Conservation (phyloP, 2,113 vertebrate genomes). For the Sebastes schlegelii region DNA sequence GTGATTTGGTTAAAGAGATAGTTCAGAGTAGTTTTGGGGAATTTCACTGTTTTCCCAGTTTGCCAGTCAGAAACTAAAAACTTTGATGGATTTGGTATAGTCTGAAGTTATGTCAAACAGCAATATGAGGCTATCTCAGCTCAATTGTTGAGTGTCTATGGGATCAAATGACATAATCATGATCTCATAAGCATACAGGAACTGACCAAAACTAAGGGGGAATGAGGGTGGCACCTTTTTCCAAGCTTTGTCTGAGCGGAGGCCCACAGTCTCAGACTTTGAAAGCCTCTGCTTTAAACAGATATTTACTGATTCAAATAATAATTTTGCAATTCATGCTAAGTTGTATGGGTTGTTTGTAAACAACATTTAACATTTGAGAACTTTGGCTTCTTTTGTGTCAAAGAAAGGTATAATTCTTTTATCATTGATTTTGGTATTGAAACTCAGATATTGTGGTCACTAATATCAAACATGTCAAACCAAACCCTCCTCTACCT, state of each 20-base stretch:
- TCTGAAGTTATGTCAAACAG: not conserved
- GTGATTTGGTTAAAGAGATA: not conserved
- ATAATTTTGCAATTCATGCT: not conserved
- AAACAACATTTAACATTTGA: not conserved
- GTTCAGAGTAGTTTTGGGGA: not conserved
- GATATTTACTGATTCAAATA: not conserved
- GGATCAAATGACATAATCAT: not conserved
- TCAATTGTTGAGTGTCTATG: not conserved
- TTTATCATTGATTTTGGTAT: not conserved
- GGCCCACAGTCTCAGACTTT: not conserved
- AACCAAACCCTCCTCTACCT: not conserved
- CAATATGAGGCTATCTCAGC: not conserved
- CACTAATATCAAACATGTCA: conserved; percentile 4
- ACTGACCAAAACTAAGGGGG: not conserved
- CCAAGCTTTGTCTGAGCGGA: too few relatives aligned
- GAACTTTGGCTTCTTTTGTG: not conserved
- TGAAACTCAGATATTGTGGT: not conserved
- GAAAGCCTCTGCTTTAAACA: not conserved
- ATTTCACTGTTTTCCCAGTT: not conserved
- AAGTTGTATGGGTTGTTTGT: not conserved
- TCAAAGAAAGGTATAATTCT: not conserved
- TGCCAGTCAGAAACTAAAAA: not conserved
- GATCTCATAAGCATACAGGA: not conserved
- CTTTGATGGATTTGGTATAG: not conserved
- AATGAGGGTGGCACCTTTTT: too few relatives aligned